Conservation (phyloP, 2,888 invertebrate genomes). For the Kryphioiulus occultus region DNA sequence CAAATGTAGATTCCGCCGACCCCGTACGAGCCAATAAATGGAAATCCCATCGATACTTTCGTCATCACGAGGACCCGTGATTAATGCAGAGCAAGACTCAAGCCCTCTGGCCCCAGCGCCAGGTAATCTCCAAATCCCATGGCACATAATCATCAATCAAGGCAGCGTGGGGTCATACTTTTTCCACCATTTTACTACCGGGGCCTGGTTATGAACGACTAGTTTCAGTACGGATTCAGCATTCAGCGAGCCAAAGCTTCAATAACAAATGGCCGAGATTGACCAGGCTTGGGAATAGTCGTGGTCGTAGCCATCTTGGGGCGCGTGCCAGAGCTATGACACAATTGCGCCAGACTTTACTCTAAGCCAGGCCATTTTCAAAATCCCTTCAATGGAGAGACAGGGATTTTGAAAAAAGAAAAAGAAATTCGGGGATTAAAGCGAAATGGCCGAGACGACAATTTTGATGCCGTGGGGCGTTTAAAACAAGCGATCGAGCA, state of each 20-base stretch:
- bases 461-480: slow-evolving; percentile 4
- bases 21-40: background rate
- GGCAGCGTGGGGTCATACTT: background rate
- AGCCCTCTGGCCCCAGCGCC: background rate
- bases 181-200: background rate
- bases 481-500: slow-evolving; percentile 39
- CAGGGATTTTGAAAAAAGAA: slow-evolving; percentile 33
- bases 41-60: background rate
- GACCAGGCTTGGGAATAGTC: slow-evolving; percentile 41
- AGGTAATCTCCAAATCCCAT: slow-evolving; percentile 45
- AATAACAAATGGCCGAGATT: slow-evolving; percentile 46
- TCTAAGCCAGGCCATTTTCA: slow-evolving; percentile 43
- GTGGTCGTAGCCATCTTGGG: background rate
- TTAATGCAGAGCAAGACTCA: slow-evolving; percentile 14
- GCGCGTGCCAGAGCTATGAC: slow-evolving; percentile 14
- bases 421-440: slow-evolving; percentile 44
- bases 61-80: background rate
- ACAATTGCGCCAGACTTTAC: slow-evolving; percentile 42
- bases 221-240: background rate
- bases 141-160: slow-evolving; percentile 46
- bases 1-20: too few relatives aligned
- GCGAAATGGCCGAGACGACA: slow-evolving; percentile 42
- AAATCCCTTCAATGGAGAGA: slow-evolving; percentile 47
- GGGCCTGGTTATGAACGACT: background rate
- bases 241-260: slow-evolving; percentile 41